A percentile compares a stretch with the other conserved stretches of the same genome.
Evolutionary conservation across 2,797 vertebrate species (phyloP).

Genomic region (Helicolenus hilgendorfi): DNA sequence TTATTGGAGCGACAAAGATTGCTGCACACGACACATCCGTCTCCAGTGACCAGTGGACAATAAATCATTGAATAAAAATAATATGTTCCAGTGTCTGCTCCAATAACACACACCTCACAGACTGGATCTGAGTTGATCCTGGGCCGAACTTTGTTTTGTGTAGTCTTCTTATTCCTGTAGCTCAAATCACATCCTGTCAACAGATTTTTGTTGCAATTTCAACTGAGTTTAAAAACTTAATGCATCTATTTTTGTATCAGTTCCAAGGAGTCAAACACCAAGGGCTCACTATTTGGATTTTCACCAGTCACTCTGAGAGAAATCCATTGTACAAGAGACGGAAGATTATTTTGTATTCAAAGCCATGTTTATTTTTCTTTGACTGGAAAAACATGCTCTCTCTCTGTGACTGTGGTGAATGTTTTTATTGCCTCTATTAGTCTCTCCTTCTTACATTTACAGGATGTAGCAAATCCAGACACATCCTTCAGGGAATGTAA

Average conservation of each 20-base stretch:
- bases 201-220: neutral
- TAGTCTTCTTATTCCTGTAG: neutral
- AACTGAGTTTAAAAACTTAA: neutral
- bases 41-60: neutral
- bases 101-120: neutral
- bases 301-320: neutral
- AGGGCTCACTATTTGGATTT: neutral
- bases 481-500: neutral
- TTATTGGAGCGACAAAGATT: neutral
- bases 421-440: neutral
- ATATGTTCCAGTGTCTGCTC: neutral
- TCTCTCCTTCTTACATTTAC: neutral
- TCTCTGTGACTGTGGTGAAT: neutral
- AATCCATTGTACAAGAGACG: neutral
- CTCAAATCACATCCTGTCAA: neutral
- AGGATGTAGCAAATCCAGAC: neutral
- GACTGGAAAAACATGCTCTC: neutral
- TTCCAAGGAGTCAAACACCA: neutral
- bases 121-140: neutral
- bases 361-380: neutral
- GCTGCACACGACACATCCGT: neutral
- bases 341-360: neutral
- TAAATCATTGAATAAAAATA: constrained; percentile 2
- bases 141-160: neutral
- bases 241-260: neutral